Base-by-base conservation (phyloP, 1,140 invertebrate genomes). In the Psix sp. region DNA sequence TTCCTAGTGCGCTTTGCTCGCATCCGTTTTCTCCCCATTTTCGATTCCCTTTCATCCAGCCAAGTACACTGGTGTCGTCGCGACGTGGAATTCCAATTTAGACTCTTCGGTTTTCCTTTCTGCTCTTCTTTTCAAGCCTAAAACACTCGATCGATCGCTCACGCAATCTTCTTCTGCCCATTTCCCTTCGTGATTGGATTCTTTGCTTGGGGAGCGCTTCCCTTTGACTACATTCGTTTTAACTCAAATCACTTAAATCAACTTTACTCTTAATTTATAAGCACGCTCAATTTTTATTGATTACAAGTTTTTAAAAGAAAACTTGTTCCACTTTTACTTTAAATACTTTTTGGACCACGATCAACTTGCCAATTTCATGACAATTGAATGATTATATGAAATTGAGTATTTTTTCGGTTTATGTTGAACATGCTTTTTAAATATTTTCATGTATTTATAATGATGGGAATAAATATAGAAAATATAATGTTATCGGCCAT, bases 1-100 rank as follows among this genome's bases (percentile, higher is more conserved):
- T 79, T 79, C 77, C 77, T 79, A 78, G 72, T 42, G 62, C 62
- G 73, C 54, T 60, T 56, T 75, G 54, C 72, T 56, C 52, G 46
- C 26, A 75, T 80, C 62, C 76, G 59, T 72, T 68, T 60, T 59
- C 59, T 71, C 52, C 56, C 54, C 56, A 57, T 66, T 66, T 56
- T 76, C 67, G 57, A 60, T 70, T 74, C 62, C 62, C 78, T 76
- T 72, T 73, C 74, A 42, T 66, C 73, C 48, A 40, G 33, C 65
- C 78, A 72, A 76, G 42, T 76, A 70, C 63, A 63, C 79, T 78
- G 36, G 43, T 48, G 42, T 48, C 71, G 72, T 76, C 80, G 77
- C 78, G 56, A 82, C 80, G 82, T 76, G 80, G 81, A 86, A 85
- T 85, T 86, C 81, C 83, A 86, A 86, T 86, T 85, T 85, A 84